phyloP scores from a whole-genome alignment of 2,797 vertebrate genomes.

The Sebastes wilsoni region DNA sequence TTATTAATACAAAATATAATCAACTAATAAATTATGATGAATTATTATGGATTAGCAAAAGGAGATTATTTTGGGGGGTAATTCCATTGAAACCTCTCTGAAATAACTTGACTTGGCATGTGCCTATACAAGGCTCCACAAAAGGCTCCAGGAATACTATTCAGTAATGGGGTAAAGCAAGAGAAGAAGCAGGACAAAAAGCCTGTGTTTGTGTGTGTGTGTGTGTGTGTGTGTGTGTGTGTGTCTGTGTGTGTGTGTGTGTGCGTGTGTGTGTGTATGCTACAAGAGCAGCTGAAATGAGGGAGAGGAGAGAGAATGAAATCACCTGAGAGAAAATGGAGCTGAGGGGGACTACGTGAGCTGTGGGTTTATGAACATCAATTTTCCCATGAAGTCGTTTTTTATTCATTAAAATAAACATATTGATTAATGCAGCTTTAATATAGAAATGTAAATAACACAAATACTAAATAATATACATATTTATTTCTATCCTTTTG shows the following conservation, averaged over 20 bases:
- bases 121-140: conserved; percentile 77
- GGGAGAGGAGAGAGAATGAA: conserved; percentile 53
- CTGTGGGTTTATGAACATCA: neutral
- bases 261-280: conserved; percentile 32
- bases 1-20: neutral
- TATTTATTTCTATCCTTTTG: neutral
- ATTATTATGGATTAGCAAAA: too few relatives aligned
- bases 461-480: neutral
- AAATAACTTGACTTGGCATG: conserved; percentile 81
- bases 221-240: conserved; percentile 26
- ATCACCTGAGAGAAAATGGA: conserved; percentile 68
- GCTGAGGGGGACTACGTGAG: neutral
- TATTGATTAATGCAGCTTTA: neutral
- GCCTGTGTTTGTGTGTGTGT: neutral
- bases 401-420: neutral
- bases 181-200: conserved; percentile 67
- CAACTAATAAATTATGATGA: neutral
- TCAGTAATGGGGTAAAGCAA: conserved; percentile 71
- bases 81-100: conserved; percentile 58
- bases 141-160: conserved; percentile 74
- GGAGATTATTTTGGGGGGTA: too few relatives aligned
- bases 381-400: neutral
- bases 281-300: conserved; percentile 56
- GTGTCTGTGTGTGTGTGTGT: conserved; percentile 10
- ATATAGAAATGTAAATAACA: neutral